Base-by-base conservation (phyloP, 2,888 invertebrate genomes). In the Sphinx pinastri region DNA sequence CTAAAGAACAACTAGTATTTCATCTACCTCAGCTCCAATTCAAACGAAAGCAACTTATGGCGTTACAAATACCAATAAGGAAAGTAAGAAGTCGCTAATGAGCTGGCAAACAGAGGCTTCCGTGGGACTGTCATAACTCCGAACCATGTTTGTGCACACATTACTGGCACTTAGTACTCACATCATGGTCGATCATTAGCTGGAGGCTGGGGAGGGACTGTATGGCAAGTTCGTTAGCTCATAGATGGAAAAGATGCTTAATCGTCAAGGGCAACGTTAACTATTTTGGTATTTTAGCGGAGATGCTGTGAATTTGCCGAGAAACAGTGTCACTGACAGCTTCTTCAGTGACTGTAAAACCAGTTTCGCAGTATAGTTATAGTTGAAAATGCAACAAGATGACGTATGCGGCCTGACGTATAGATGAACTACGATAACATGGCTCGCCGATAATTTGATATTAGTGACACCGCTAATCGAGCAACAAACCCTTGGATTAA, bases 91-190 rank as follows among this genome's bases (percentile, higher is more conserved):
- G 76, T 77, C 76, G 81, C 84, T 88, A 87, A 88, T 81, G 79
- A 86, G 73, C 71, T 51, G 54, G 83, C 83, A 88, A 87, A 88
- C 83, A 88, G 77, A 79, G 73, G 79, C 79, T 87, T 89, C 89
- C 90, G 89, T 89, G 89, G 84, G 89, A 89, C 87, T 81, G 83
- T 84, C 84, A 81, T 81, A 81, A 80, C 76, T 77, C 71, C 73
- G 68, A 75, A 77, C 77, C 75, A 52, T 85, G 80, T 89, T 89
- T 88, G 86, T 79, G 71, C 77, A 77, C 74, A 78, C 86, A 88
- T 87, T 88, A 86, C 78, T 68, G 70, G 75, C 82, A 83, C 82
- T 88, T 88, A 88, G 88, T 81, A 74, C 71, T 70, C 71, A 77
- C 83, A 86, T 87, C 86, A 87, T 87, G 87, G 75, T 76, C 79